Conservation (phyloP, 2,888 invertebrate genomes). For the Serripes groenlandicus region DNA sequence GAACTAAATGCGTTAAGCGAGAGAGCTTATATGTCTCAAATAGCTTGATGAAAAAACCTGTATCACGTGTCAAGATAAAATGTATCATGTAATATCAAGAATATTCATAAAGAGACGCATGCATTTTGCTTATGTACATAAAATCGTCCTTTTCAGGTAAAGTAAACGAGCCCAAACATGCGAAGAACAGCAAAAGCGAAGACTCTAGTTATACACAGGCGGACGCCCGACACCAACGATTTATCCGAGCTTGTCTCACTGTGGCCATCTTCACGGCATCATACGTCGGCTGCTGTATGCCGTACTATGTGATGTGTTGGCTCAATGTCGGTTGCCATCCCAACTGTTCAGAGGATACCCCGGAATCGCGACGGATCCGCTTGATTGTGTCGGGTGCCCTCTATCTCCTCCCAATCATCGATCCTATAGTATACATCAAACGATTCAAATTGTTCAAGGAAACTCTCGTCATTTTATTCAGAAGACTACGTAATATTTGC, state of each 20-base stretch:
- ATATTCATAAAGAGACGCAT: too few species aligned
- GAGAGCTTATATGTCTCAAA: too few species aligned
- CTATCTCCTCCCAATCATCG: slow-evolving; percentile 43
- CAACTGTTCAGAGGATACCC: slow-evolving; percentile 29
- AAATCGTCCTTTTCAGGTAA: too few species aligned
- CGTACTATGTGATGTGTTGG: slow-evolving; percentile 37
- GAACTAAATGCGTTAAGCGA: too few species aligned
- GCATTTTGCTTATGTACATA: too few species aligned
- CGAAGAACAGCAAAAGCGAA: too few species aligned
- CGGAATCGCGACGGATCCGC: slow-evolving; percentile 20
- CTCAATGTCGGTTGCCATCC: slow-evolving; percentile 27
- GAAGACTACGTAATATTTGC: too few species aligned
- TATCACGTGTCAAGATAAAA: too few species aligned
- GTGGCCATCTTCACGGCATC: slow-evolving; percentile 44
- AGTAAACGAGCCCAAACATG: too few species aligned
- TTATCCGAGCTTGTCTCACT: slow-evolving; percentile 41
- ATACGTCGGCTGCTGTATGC: slow-evolving; percentile 45
- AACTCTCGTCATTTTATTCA: neutral
- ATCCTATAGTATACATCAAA: slow-evolving; percentile 52
- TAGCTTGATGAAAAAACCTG: too few species aligned
- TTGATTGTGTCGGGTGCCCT: slow-evolving; percentile 26
- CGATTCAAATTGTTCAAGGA: slow-evolving; percentile 35
- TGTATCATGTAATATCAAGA: too few species aligned
- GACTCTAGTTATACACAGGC: too few species aligned
- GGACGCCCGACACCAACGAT: slow-evolving; percentile 18